These are phyloP conservation scores for Pocillopora meandrina DNA, from an alignment of 92 coral and sea anemone species.

Conservation along the genomic window DNA sequence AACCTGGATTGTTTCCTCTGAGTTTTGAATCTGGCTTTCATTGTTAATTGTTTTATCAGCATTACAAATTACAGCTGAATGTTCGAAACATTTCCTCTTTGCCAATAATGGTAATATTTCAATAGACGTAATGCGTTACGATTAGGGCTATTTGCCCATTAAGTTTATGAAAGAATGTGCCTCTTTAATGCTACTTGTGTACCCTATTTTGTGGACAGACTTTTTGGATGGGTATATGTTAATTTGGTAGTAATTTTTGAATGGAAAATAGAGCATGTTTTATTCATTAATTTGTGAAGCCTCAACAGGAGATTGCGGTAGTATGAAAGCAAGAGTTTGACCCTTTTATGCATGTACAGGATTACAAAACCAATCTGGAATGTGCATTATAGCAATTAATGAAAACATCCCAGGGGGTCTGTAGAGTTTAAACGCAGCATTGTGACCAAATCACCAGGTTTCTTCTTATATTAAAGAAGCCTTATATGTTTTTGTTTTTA, in stretches of 20 bases:
- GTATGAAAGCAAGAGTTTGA: background rate
- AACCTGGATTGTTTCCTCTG: background rate
- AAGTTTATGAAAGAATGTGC: background rate
- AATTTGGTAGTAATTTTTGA: constrained; percentile 4
- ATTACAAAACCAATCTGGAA: background rate
- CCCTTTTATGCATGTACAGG: background rate
- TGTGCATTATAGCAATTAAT: background rate
- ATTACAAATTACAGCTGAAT: constrained; percentile 36
- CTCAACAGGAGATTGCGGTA: background rate
- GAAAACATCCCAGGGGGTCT: background rate
- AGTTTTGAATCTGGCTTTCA: constrained; percentile 30
- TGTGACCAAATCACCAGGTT: background rate
- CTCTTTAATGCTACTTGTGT: background rate
- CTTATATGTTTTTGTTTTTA: background rate
- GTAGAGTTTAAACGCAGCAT: background rate
- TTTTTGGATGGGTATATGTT: background rate
- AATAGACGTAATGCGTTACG: too few relatives aligned
- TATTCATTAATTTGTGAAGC: constrained; percentile 20
- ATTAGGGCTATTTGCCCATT: background rate
- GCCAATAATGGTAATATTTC: background rate
- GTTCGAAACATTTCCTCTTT: background rate
- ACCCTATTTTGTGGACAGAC: background rate
- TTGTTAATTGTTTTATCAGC: constrained; percentile 44
- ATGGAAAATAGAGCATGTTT: constrained; percentile 8
- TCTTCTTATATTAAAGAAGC: background rate